Evolutionary conservation across 2,113 vertebrate species (phyloP), one percentile per base, ranked within the genome.

Genomic region (Agelaius phoeniceus): DNA sequence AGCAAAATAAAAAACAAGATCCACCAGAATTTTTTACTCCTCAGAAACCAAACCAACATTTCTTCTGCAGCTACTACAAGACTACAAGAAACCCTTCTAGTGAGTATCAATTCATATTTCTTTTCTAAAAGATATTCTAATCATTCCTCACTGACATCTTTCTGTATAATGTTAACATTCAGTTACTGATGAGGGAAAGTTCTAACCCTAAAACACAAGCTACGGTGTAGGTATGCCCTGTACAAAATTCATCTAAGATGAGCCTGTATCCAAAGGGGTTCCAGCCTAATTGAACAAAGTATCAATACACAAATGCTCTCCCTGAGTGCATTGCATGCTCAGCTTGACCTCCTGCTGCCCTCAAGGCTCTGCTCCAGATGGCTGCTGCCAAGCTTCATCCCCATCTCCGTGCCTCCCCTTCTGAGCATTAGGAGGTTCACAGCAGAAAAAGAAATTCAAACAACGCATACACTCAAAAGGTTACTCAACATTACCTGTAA

Each of bases 331-430:
- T 2, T 2, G 3, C 51, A 79, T 30, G 41, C 67, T 69, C 55
- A 51, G 44, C 35, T 66, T 37, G 30, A 65, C 33, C 46, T 44
- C 39, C 6, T 23, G 41, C 20, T n/a, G 52, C 63, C n/a, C 44
- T 69, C 51, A 30, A 74, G 68, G 17, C 76, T 88, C 39, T 77
- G 59, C 26, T 84, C 21, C 11, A 21, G 24, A n/a, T 7, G 54
- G 46, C 30, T 67, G 39, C 57, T 75, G 37, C 57, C 55, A 88
- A 82, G 75, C n/a, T 63, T 12, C 13, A 5, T 51, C 17, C 46
- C 49, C 26, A 49, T 16, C 37, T 48, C 4, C 0, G 0, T 18
- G 22, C 30, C n/a, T 48, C 35, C 66, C 22, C 39, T 61, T 37
- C 73, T 54, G 49, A 68, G 26, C 10, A n/a, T 20, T 26, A 41